Evolutionary conservation across 2,797 vertebrate genomes (phyloP).

Genomic region (Furcifer pardalis): DNA sequence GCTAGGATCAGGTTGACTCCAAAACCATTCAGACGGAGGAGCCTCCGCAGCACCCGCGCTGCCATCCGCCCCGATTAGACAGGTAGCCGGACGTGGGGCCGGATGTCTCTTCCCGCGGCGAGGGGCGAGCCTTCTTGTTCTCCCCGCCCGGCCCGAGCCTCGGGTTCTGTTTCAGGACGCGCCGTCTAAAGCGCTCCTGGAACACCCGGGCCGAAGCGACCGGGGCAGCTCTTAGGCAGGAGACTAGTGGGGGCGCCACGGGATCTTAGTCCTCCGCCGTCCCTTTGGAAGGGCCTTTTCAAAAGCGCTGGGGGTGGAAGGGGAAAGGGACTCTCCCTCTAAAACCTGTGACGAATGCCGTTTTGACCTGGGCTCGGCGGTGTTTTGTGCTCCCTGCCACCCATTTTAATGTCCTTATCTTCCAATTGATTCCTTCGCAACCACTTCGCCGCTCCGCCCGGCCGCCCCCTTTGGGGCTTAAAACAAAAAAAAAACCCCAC

Average conservation of each 20-base stretch:
- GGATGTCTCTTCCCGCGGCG: background rate
- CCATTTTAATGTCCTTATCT: slow-evolving; percentile 80
- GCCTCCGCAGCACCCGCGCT: no score
- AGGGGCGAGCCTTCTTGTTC: slow-evolving; percentile 38
- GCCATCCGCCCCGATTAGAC: no score
- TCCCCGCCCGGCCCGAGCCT: slow-evolving; percentile 62
- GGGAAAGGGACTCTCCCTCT: slow-evolving; percentile 65
- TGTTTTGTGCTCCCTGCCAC: slow-evolving; percentile 73
- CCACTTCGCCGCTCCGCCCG: slow-evolving; percentile 58
- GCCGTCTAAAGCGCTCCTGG: slow-evolving; percentile 68
- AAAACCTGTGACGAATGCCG: slow-evolving; percentile 88
- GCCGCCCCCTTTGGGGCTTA: no score
- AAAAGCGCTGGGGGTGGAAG: slow-evolving; percentile 63
- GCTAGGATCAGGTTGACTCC: background rate
- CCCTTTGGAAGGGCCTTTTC: slow-evolving; percentile 75
- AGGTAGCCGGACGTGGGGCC: background rate
- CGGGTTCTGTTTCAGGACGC: slow-evolving; percentile 57
- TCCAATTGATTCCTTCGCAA: slow-evolving; percentile 78
- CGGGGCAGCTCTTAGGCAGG: slow-evolving; percentile 16
- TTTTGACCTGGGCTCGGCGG: slow-evolving; percentile 80
- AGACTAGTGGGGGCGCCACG: slow-evolving; percentile 65
- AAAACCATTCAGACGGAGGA: no score
- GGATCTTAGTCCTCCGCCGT: slow-evolving; percentile 73
- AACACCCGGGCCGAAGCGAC: slow-evolving; percentile 64
- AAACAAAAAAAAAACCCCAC: background rate